phyloP scores from a whole-genome alignment of 2,113 vertebrate genomes.

The Phycodurus eques region DNA sequence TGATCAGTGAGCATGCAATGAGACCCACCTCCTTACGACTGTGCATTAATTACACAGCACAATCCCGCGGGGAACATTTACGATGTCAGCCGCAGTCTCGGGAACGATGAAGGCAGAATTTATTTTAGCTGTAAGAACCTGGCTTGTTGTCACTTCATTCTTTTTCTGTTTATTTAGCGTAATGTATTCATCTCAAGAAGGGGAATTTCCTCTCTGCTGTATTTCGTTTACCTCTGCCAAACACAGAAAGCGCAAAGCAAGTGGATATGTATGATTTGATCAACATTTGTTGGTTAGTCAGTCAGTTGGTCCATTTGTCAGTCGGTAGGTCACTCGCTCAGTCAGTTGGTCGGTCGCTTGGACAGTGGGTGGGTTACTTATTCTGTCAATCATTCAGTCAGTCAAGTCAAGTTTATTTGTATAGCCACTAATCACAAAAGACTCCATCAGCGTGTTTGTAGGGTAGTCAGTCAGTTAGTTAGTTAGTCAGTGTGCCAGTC shows the following conservation, averaged over 20 bases:
- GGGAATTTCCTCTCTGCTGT: neutral
- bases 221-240: neutral
- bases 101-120: neutral
- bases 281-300: neutral
- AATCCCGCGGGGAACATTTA: neutral
- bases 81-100: neutral
- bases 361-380: no score
- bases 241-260: neutral
- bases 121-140: neutral
- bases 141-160: neutral
- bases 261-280: neutral
- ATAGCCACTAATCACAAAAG: no score
- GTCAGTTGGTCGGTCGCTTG: no score
- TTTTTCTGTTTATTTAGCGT: neutral
- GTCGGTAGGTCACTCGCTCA: neutral
- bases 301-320: neutral
- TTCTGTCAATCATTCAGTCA: no score
- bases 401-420: no score
- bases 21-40: neutral
- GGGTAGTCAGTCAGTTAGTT: no score
- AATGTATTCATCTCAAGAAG: neutral
- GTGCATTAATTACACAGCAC: neutral
- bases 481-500: no score
- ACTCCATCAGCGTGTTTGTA: no score
- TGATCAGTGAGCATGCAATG: neutral